Conservation (phyloP, 2,797 vertebrate genomes). For the Esox lucius region DNA sequence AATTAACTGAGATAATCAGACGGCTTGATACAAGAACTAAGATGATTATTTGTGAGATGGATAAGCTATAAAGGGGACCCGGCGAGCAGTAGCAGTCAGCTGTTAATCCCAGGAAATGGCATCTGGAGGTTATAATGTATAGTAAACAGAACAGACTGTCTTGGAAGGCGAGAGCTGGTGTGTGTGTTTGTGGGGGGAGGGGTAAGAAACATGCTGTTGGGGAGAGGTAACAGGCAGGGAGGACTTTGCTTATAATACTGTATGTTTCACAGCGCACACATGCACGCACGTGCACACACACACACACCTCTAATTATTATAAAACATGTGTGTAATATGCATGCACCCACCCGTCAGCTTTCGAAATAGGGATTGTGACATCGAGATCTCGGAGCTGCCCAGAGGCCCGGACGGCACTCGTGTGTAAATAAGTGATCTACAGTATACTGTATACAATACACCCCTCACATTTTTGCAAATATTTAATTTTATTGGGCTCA, state of each 20-base stretch:
- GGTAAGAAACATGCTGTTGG: conserved; percentile 33
- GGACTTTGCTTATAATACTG: conserved; percentile 58
- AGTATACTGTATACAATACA: too few relatives aligned
- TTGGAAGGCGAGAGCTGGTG: background rate
- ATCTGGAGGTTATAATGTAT: background rate
- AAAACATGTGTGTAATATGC: too few relatives aligned
- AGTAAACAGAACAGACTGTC: background rate
- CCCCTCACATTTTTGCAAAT: too few relatives aligned
- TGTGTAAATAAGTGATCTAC: conserved; percentile 58
- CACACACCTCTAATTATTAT: background rate
- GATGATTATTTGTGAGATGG: background rate
- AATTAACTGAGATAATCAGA: background rate
- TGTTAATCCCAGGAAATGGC: background rate
- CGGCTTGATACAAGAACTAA: background rate
- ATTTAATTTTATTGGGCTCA: too few relatives aligned
- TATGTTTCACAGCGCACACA: conserved; percentile 47
- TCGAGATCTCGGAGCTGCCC: conserved; percentile 25
- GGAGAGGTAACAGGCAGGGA: conserved; percentile 47
- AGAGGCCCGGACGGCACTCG: conserved; percentile 33
- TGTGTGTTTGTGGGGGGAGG: conserved; percentile 4
- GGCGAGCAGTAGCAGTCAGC: background rate
- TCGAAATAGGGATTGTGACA: conserved; percentile 2
- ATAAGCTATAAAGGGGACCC: background rate
- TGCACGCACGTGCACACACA: conserved; percentile 9
- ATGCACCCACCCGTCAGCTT: conserved; percentile 17